These are phyloP conservation scores for Linnaemya vulpina DNA, from an alignment of 2,888 invertebrate species.

Conservation along the genomic window DNA sequence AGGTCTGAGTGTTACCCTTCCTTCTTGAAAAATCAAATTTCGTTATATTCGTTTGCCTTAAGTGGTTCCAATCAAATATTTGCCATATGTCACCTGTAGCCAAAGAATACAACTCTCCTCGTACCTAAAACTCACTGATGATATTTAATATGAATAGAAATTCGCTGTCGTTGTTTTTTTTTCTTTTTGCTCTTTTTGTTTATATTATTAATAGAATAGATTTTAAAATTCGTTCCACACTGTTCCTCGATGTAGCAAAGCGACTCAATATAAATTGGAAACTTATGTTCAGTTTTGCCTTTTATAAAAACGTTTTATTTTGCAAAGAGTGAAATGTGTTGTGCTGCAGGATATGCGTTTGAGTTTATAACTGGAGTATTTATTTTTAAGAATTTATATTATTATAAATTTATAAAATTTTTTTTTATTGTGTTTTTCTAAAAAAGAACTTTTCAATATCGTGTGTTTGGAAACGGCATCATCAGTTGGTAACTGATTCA, in stretches of 20 bases:
- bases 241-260: conserved; percentile 14
- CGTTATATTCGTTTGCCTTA: background rate
- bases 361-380: background rate
- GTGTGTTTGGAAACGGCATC: conserved; percentile 67
- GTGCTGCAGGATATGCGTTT: conserved; percentile 34
- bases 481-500: conserved; percentile 71
- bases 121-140: background rate
- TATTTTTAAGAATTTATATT: conserved; percentile 1
- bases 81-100: conserved; percentile 56
- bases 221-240: conserved; percentile 48
- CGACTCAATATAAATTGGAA: conserved; percentile 40
- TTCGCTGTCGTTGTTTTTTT: conserved; percentile 22
- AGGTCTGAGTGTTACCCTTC: no score
- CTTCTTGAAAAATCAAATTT: background rate
- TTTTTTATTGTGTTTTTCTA: background rate
- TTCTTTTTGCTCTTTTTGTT: no score
- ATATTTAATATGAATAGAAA: conserved; percentile 35
- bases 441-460: conserved; percentile 20
- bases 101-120: background rate
- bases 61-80: conserved; percentile 39
- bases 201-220: conserved; percentile 38
- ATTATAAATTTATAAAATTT: conserved; percentile 1
- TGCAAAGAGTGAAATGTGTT: conserved; percentile 23
- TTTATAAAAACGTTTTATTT: conserved; percentile 29
- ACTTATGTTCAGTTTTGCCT: conserved; percentile 52